phyloP scores from a whole-genome alignment of 2,113 vertebrate species.

The Calidris pugnax region DNA sequence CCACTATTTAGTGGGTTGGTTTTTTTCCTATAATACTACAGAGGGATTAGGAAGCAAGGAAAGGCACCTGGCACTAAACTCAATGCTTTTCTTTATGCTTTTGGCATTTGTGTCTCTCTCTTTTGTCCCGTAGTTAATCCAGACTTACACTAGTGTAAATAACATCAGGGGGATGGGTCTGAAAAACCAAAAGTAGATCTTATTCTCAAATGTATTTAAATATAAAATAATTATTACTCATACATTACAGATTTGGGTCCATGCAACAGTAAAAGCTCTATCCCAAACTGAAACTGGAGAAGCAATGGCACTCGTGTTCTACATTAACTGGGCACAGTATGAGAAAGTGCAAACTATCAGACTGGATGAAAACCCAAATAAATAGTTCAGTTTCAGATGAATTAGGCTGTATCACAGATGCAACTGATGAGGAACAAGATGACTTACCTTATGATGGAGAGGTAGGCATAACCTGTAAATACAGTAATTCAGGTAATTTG shows the following conservation, averaged over 20 bases:
- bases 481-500: background rate
- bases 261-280: background rate
- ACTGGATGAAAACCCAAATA: slow-evolving; percentile 41
- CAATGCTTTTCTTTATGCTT: accelerated
- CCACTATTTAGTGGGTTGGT: accelerated
- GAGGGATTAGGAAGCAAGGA: background rate
- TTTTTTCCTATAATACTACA: accelerated
- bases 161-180: accelerated
- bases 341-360: background rate
- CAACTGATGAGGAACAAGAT: slow-evolving; percentile 82
- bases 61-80: background rate
- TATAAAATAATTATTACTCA: background rate
- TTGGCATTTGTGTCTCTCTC: accelerated
- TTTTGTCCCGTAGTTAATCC: background rate
- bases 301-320: background rate
- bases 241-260: background rate
- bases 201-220: background rate
- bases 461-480: background rate
- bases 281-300: background rate
- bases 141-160: background rate
- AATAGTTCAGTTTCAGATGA: background rate
- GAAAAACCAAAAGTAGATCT: background rate
- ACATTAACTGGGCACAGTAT: background rate
- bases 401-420: slow-evolving; percentile 56
- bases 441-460: slow-evolving; percentile 80